A percentile compares a stretch with the other conserved stretches of the same genome.
phyloP scores from a whole-genome alignment of 2,797 vertebrate species.

The Vireo griseus region DNA sequence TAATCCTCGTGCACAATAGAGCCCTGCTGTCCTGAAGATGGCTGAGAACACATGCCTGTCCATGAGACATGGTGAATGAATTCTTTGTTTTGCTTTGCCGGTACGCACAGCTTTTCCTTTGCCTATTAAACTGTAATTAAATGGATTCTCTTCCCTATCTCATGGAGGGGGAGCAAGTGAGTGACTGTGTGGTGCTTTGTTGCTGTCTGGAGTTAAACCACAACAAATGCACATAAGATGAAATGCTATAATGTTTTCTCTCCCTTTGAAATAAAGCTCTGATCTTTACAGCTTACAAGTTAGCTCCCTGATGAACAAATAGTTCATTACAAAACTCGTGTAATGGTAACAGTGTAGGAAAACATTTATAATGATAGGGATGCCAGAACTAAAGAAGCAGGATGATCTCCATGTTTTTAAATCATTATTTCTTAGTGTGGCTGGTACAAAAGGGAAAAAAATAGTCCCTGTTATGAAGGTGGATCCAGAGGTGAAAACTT shows the following conservation, averaged over 20 bases:
- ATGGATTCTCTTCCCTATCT: not conserved
- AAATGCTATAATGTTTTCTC: slow-evolving; percentile 25
- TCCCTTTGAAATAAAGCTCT: slow-evolving; percentile 54
- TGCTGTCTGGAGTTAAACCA: not conserved
- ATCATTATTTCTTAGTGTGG: not conserved
- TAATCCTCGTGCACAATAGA: not conserved
- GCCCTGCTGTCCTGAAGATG: not conserved
- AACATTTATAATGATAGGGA: slow-evolving; percentile 1
- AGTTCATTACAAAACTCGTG: not conserved
- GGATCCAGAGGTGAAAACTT: not conserved
- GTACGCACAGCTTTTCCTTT: not conserved
- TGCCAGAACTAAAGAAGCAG: not conserved
- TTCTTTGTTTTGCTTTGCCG: not conserved
- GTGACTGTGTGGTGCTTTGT: not conserved
- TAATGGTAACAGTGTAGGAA: not conserved
- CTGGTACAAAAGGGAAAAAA: not conserved
- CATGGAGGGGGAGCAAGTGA: not conserved
- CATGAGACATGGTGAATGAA: fast-evolving
- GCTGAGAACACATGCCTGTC: not conserved
- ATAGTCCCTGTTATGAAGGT: not conserved
- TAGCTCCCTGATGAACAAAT: slow-evolving; percentile 25
- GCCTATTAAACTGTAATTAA: not conserved
- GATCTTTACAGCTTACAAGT: slow-evolving; percentile 36
- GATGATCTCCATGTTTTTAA: not conserved
- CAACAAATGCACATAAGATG: not conserved